These are phyloP conservation scores for Morpho deidamia DNA, from an alignment of 2,888 invertebrate genomes.

Conservation along the genomic window DNA sequence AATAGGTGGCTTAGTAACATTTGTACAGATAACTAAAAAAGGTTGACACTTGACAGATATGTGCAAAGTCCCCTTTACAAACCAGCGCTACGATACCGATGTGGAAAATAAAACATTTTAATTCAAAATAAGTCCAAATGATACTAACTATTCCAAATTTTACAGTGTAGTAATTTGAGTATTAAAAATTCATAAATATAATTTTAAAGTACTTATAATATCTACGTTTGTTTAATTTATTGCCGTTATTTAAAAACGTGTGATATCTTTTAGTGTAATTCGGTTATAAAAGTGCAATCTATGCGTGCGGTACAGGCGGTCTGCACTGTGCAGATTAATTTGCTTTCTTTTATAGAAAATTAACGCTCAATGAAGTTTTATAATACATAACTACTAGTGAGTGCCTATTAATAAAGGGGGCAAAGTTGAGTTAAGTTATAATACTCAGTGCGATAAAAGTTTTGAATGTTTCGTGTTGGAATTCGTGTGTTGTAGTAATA, in stretches of 20 bases:
- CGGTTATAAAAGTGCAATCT: conserved; percentile 31
- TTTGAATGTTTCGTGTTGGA: conserved; percentile 16
- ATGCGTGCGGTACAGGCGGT: conserved; percentile 33
- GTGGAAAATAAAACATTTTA: too few relatives aligned
- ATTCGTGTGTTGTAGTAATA: conserved; percentile 31
- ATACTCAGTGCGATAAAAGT: conserved; percentile 17
- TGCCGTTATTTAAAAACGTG: neutral
- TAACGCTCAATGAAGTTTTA: conserved; percentile 1
- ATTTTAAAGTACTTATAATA: neutral
- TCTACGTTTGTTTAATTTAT: too few relatives aligned
- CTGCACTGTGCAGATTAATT: conserved; percentile 15
- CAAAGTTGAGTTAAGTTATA: conserved; percentile 26
- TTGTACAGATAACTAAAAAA: neutral
- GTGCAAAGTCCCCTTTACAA: neutral
- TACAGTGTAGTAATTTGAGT: neutral
- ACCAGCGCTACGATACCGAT: neutral
- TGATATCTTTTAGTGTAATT: conserved; percentile 11
- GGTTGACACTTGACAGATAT: neutral
- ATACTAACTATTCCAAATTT: too few relatives aligned
- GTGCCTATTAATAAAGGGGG: neutral
- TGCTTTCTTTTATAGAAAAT: conserved; percentile 4
- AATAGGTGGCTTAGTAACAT: conserved; percentile 7
- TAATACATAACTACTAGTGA: neutral
- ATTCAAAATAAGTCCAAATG: too few relatives aligned
- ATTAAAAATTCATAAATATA: neutral